phyloP scores from a whole-genome alignment of 2,113 vertebrate genomes.

The Ornithorhynchus anatinus region DNA sequence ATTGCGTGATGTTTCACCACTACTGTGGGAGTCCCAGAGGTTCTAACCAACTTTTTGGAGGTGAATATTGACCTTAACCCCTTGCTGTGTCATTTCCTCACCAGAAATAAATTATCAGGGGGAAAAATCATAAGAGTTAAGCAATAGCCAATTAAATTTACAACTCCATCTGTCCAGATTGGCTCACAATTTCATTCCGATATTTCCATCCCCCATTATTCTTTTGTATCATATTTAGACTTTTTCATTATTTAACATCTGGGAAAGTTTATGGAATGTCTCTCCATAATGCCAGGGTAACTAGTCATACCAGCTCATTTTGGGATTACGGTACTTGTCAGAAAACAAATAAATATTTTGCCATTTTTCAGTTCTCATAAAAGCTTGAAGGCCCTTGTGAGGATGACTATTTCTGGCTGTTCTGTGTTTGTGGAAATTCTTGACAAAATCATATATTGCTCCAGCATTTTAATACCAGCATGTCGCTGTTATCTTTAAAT shows the following conservation, averaged over 20 bases:
- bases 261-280: background rate
- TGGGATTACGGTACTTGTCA: background rate
- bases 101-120: background rate
- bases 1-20: no score
- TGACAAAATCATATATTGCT: background rate
- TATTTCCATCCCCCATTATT: background rate
- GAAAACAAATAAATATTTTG: slow-evolving; percentile 12
- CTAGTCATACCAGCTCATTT: background rate
- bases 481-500: background rate
- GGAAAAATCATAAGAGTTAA: background rate
- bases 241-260: slow-evolving; percentile 8
- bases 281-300: background rate
- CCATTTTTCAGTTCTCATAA: background rate
- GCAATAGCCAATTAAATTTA: background rate
- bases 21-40: no score
- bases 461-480: background rate
- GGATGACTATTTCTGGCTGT: background rate
- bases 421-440: slow-evolving; percentile 19
- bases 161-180: background rate
- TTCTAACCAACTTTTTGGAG: no score
- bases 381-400: background rate
- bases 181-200: background rate
- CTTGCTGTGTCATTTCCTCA: background rate
- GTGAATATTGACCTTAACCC: no score
- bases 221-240: background rate